A percentile compares a stretch with the other conserved stretches of the same genome.
These are phyloP conservation scores for Poeciliopsis presidionis DNA, from an alignment of 2,797 vertebrate genomes.

Conservation along the genomic window DNA sequence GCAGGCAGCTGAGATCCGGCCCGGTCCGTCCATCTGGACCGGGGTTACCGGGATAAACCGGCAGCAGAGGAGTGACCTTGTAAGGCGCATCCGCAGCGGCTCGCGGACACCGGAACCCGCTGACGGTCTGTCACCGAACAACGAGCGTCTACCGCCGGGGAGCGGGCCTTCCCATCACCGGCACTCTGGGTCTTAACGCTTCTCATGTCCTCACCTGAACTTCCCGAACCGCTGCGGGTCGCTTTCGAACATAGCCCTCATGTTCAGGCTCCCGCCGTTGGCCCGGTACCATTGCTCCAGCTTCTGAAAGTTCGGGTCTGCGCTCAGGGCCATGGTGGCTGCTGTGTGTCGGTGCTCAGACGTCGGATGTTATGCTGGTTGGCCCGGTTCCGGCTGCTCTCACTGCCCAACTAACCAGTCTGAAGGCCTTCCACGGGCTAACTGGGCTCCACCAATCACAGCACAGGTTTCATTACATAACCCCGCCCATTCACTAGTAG, in stretches of 20 bases:
- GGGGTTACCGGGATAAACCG: too few species aligned
- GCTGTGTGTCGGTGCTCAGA: not conserved
- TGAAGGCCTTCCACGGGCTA: too few species aligned
- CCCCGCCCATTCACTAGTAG: not conserved
- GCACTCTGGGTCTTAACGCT: not conserved
- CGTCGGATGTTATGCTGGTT: not conserved
- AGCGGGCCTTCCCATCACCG: not conserved
- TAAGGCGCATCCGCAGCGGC: not conserved
- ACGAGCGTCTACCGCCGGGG: not conserved
- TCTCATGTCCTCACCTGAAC: conserved; percentile 79
- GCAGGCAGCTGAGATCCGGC: not conserved
- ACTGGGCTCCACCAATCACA: conserved; percentile 12
- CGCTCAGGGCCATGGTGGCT: conserved; percentile 80
- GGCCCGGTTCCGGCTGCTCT: not conserved
- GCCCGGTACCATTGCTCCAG: conserved; percentile 82
- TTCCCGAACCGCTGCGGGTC: conserved; percentile 84
- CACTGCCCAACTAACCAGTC: not conserved
- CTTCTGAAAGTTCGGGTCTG: conserved; percentile 81
- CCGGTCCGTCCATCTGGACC: not conserved
- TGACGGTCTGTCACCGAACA: not conserved
- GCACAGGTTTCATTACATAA: not conserved
- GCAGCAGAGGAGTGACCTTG: conserved; percentile 48
- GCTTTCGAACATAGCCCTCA: conserved; percentile 84
- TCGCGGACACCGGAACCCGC: not conserved
- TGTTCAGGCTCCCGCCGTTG: conserved; percentile 75